Evolutionary conservation across 2,797 vertebrate species (phyloP).

Genomic region (Microctenopoma steveboyesi): DNA sequence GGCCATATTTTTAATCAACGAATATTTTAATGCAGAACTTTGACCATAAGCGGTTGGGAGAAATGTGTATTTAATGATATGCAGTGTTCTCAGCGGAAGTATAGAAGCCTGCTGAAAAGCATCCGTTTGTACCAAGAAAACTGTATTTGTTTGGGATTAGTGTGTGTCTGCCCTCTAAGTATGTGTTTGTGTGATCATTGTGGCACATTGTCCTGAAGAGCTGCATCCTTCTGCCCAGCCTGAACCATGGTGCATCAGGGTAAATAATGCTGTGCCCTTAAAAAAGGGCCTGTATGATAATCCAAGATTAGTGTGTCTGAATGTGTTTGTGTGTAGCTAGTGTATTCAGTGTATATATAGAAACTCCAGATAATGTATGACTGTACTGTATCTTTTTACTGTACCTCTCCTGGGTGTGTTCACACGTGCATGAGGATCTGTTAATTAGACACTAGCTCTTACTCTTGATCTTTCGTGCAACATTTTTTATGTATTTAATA

Average conservation of each 20-base stretch:
- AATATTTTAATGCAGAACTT: constrained; percentile 49
- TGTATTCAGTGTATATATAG: constrained; percentile 1
- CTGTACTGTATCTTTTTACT: not conserved
- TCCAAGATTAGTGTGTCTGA: constrained; percentile 72
- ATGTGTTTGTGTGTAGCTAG: constrained; percentile 20
- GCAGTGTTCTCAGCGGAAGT: not conserved
- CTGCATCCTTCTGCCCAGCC: constrained; percentile 39
- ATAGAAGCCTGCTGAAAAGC: constrained; percentile 15
- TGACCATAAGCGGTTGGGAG: constrained; percentile 26
- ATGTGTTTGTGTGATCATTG: constrained; percentile 30
- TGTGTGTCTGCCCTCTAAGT: constrained; percentile 12
- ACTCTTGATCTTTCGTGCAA: not conserved
- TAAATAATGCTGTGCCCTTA: constrained; percentile 74
- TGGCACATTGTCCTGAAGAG: constrained; percentile 37
- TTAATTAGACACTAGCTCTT: constrained; percentile 16
- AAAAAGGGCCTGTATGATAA: constrained; percentile 71
- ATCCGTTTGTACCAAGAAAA: not conserved
- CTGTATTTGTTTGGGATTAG: not conserved
- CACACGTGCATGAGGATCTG: not conserved
- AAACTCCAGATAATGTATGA: constrained; percentile 14
- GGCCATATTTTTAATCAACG: constrained; percentile 57
- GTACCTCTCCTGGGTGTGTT: not conserved
- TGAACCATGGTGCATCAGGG: constrained; percentile 58
- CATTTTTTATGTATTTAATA: constrained; percentile 1
- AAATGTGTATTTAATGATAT: constrained; percentile 34